Evolutionary conservation across 2,113 vertebrate genomes (phyloP).

Genomic region (Pituophis catenifer): DNA sequence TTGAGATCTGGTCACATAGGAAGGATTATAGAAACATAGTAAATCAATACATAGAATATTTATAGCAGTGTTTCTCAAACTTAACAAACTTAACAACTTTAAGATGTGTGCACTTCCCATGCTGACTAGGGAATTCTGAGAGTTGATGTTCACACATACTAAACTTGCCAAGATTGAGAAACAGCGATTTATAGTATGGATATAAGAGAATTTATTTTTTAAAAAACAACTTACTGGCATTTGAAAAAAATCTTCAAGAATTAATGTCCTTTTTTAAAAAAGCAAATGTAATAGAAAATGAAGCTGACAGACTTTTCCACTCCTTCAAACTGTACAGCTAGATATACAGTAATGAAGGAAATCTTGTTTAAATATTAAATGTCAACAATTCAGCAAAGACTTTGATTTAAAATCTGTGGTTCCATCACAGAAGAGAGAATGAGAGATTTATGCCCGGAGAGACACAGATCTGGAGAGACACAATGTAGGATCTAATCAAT

Average conservation of each 20-base stretch:
- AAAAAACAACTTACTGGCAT: background rate
- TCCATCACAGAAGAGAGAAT: background rate
- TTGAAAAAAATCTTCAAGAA: background rate
- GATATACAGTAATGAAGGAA: slow-evolving; percentile 20
- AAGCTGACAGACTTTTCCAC: background rate
- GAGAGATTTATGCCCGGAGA: background rate
- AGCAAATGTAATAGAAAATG: background rate
- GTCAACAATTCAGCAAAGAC: background rate
- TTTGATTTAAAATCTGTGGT: background rate
- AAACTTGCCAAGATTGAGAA: background rate
- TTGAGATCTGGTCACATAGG: background rate
- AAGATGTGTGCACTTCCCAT: background rate
- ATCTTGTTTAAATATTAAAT: background rate
- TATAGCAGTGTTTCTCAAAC: background rate
- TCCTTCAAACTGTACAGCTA: slow-evolving; percentile 5
- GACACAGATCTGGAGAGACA: background rate
- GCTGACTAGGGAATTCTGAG: background rate
- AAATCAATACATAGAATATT: background rate
- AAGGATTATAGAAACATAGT: background rate
- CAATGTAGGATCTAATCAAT: background rate
- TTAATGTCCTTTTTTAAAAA: background rate
- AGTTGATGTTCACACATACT: background rate
- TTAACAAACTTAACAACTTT: background rate
- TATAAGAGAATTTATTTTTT: background rate
- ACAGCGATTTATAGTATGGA: background rate